phyloP scores from a whole-genome alignment of 2,113 vertebrate genomes.

The Austrofundulus limnaeus region DNA sequence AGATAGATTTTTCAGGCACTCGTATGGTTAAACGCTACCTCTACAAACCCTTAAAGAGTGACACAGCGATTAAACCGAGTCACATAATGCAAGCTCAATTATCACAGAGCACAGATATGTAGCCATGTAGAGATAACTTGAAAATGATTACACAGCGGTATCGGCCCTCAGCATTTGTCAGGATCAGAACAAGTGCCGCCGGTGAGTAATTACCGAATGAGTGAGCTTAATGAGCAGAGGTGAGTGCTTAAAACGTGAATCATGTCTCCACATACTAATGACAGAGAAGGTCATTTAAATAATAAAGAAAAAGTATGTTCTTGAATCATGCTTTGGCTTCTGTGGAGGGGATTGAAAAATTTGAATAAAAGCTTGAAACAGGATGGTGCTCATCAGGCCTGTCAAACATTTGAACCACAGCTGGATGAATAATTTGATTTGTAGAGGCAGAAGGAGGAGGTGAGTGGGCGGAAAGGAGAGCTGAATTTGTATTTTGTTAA shows the following conservation, averaged over 20 bases:
- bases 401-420: constrained; percentile 54
- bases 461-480: constrained; percentile 35
- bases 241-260: constrained; percentile 51
- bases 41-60: constrained; percentile 38
- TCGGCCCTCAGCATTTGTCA: constrained; percentile 48
- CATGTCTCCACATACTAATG: constrained; percentile 59
- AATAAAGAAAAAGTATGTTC: constrained; percentile 48
- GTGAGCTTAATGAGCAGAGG: constrained; percentile 63
- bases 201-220: constrained; percentile 56
- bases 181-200: constrained; percentile 33
- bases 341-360: constrained; percentile 52
- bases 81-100: constrained; percentile 34
- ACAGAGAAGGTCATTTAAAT: constrained; percentile 52
- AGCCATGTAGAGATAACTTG: constrained; percentile 35
- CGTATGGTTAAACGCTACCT: constrained; percentile 36
- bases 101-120: constrained; percentile 17
- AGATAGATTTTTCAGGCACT: constrained; percentile 37
- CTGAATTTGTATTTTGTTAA: neutral
- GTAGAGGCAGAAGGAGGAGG: constrained; percentile 25
- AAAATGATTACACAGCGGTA: constrained; percentile 48
- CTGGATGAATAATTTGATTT: constrained; percentile 54
- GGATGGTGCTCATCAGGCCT: constrained; percentile 23
- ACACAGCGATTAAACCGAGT: constrained; percentile 43
- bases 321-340: constrained; percentile 50
- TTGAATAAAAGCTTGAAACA: constrained; percentile 24